Evolutionary conservation across 2,888 invertebrate genomes (phyloP).

Genomic region (Amphipyra berbera): DNA sequence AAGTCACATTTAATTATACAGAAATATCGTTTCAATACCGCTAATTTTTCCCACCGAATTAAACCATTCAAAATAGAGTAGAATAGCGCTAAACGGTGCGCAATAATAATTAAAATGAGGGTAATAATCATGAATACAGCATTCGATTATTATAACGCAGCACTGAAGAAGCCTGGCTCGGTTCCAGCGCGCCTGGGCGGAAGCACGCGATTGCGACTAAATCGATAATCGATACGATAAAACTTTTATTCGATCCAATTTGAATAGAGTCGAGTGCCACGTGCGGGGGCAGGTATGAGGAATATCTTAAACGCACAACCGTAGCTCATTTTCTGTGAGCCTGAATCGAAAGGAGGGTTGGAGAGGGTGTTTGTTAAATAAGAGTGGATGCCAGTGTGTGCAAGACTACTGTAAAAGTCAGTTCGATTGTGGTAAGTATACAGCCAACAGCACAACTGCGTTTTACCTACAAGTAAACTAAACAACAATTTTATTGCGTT

Average conservation of each 20-base stretch:
- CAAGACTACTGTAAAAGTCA: too few species aligned
- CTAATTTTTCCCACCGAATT: conserved; percentile 1
- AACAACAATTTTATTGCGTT: too few species aligned
- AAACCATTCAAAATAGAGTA: conserved; percentile 23
- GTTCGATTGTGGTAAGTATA: too few species aligned
- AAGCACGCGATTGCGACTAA: conserved; percentile 70
- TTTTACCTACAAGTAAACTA: too few species aligned
- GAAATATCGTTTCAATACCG: neutral
- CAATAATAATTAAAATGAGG: conserved; percentile 58
- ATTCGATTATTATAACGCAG: conserved; percentile 70
- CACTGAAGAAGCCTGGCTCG: conserved; percentile 72
- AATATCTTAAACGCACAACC: conserved; percentile 18
- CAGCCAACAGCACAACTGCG: too few species aligned
- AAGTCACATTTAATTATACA: neutral
- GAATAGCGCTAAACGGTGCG: conserved; percentile 36
- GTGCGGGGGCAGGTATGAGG: conserved; percentile 33
- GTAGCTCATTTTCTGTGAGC: neutral
- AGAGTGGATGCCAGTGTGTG: too few species aligned
- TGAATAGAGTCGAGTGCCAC: conserved; percentile 70
- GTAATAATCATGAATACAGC: conserved; percentile 70
- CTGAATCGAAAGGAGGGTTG: neutral
- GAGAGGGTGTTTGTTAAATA: neutral
- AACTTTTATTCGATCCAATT: conserved; percentile 84
- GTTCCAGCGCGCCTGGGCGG: conserved; percentile 71
- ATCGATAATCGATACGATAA: conserved; percentile 79